Evolutionary conservation across 2,797 vertebrate species (phyloP), one percentile per base, ranked within the genome.

Genomic region (Squalus acanthias): DNA sequence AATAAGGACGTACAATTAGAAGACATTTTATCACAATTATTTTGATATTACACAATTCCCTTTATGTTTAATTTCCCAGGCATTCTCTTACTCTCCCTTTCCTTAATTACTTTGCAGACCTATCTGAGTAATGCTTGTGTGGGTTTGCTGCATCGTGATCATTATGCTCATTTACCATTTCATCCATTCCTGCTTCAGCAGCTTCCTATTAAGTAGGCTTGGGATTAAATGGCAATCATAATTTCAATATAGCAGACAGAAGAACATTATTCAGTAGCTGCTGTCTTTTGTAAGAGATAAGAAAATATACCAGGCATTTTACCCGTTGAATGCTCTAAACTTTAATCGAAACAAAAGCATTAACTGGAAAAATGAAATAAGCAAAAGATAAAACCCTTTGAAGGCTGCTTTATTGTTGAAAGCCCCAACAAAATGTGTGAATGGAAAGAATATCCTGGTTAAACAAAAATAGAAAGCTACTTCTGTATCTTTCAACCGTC

Each of bases 51-150:
- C 22, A 67, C 65, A 70, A 57, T 72, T 26, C 10, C 24, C 50
- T 72, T 29, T 1, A 74, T 29, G n/a, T 74, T 57, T 95, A 33
- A 53, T 95, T 95, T 74, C 29, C 67, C 94, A 95, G 6, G 46
- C 50, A 53, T 95, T 74, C 94, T 74, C n/a, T 10, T 9, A 26
- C 69, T 57, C 39, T 74, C 10, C 69, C 70, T 95, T 65, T 67
- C 29, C 69, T 0, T 53, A 72, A 95, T 53, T 95, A 95, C 20
- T 95, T 93, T 95, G 69, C 94, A 95, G n/a, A 74, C 94, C 26
- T 33, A 95, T 29, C 17, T 4, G 26, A 29, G 50, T 20, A 95
- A 94, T 69, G 13, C 22, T 46, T 70, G 63, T 46, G 6, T 95
- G 65, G 94, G 57, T 91, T 53, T n/a, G 85, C 50, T 33, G 26